phyloP scores from a whole-genome alignment of 2,888 invertebrate species.

The Euplexia lucipara region DNA sequence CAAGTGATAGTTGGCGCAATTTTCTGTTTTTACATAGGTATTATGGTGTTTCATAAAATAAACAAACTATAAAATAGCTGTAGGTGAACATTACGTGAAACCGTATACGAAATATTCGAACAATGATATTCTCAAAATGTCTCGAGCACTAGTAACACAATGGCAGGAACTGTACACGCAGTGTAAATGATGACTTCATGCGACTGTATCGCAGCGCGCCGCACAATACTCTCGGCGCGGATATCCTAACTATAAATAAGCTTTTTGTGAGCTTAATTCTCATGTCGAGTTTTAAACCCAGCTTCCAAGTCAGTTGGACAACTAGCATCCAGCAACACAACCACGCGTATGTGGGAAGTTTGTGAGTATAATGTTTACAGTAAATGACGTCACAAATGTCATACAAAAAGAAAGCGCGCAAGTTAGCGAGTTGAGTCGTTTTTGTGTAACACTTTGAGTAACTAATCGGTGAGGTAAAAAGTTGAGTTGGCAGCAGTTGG shows the following conservation, averaged over 20 bases:
- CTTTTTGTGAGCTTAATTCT: slow-evolving; percentile 43
- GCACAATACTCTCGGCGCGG: slow-evolving; percentile 25
- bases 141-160: background rate
- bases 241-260: slow-evolving; percentile 50
- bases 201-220: background rate
- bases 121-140: background rate
- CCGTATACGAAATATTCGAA: background rate
- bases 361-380: slow-evolving; percentile 5
- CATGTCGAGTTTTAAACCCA: slow-evolving; percentile 17
- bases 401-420: slow-evolving; percentile 53
- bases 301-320: slow-evolving; percentile 26
- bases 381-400: slow-evolving; percentile 43
- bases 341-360: background rate
- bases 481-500: slow-evolving; percentile 56
- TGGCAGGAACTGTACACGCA: background rate
- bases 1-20: background rate
- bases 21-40: background rate
- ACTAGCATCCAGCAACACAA: background rate
- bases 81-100: background rate
- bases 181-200: slow-evolving; percentile 3
- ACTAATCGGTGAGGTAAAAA: slow-evolving; percentile 70
- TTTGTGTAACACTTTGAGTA: slow-evolving; percentile 70
- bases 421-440: slow-evolving; percentile 60
- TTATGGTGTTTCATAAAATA: too few relatives aligned
- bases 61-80: background rate